Base-by-base conservation (phyloP, 2,797 vertebrate genomes). In the Myotis findleyi region DNA sequence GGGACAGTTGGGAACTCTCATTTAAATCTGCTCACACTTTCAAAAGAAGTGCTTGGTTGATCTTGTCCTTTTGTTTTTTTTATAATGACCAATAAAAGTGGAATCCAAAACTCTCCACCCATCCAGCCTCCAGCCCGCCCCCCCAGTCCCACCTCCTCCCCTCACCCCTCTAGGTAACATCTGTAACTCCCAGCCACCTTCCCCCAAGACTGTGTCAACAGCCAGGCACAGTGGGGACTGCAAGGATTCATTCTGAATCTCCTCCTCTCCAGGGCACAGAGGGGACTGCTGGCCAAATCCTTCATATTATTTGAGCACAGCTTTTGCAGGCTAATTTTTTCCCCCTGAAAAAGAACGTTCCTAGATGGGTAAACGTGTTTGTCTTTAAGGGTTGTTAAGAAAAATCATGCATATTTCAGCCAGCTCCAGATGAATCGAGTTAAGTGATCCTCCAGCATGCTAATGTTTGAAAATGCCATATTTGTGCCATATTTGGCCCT, bases 401-500 rank as follows among this genome's bases (percentile, higher is more conserved):
- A 96, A 96, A 97, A 84, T 92, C 93, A 94, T 97, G 96, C 96
- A 47, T 94, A 95, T 94, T 96, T 95, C 91, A 87, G 93, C 92
- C 97, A 44, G 17, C 97, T 97, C 94, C 97, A 96, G 96, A 97
- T 97, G 97, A 97, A 97, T 97, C 87, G 83, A 95, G 96, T 97
- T 96, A 97, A 94, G 73, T 30, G 80, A 92, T 90, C 97, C 98
- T 96, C 93, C 94, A 92, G 93, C 97, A 97, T 87, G 96, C 97
- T 97, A 96, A 97, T 97, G 97, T 96, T 96, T 91, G 97, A 92
- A 97, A 94, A 96, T 84, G 87, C 89, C 94, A 91, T 95, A 87
- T 97, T 95, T 93, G 90, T 87, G 93, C 93, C 97, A 96, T 97
- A 97, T 97, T 98, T 93, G 69, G 96, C 91, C 87, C 71, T 89